Evolutionary conservation across 2,888 invertebrate species (phyloP), one percentile per base, ranked within the genome.

Genomic region (Cloeon dipterum): DNA sequence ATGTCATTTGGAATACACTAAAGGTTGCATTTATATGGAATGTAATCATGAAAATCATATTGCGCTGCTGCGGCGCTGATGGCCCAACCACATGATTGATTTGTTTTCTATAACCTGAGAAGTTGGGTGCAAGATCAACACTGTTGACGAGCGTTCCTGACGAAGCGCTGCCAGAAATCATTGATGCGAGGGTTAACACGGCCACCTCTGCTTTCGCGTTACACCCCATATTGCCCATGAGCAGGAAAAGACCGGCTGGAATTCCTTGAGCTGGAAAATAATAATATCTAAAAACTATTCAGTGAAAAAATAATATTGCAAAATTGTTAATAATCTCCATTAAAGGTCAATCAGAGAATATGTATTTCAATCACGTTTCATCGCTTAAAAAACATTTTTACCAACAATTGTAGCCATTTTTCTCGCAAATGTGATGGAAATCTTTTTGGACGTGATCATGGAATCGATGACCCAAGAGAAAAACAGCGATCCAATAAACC

Each of bases 371-470:
- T n/a, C n/a, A n/a, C n/a, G n/a, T n/a, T n/a, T n/a, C n/a, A n/a
- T n/a, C n/a, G n/a, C n/a, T n/a, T n/a, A n/a, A n/a, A n/a, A n/a
- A n/a, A n/a, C n/a, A n/a, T n/a, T n/a, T n/a, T 36, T 16, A 36
- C 36, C 26, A n/a, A 36, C n/a, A 13, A 18, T 13, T 10, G 36
- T 36, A 19, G 36, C 20, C 5, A 36, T 11, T 32, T 36, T 36
- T 20, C 36, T 18, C 20, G 26, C 20, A 14, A 29, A 18, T 3
- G 36, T 36, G 19, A 36, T 19, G 14, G 36, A 29, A 5, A n/a
- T 19, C 19, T 19, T 8, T 21, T 36, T 26, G 19, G 19, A 18
- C 14, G 19, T 20, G 18, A 36, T 19, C 11, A 26, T 7, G 3
- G 19, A 26, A 14, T 36, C 36, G 7, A 26, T 32, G 14, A 36